Evolutionary conservation across 2,888 invertebrate genomes (phyloP).

Genomic region (Eurytoma adleriae): DNA sequence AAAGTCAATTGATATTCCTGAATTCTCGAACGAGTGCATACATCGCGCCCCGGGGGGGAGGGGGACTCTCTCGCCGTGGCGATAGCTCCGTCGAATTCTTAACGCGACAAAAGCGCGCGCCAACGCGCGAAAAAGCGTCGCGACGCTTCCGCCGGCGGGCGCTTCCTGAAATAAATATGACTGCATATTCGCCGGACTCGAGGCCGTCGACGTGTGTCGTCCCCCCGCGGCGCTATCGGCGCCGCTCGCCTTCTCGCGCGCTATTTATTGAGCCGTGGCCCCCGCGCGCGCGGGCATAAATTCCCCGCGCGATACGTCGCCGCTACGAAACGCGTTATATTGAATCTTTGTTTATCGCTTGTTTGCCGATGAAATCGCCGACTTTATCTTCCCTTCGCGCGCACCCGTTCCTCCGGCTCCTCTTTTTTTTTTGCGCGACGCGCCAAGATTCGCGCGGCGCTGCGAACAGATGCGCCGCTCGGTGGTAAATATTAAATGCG

Average conservation of each 20-base stretch:
- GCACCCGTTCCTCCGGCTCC: not conserved
- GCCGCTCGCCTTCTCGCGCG: not conserved
- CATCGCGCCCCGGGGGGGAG: too few relatives aligned
- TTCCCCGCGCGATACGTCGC: not conserved
- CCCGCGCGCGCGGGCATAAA: conserved; percentile 19
- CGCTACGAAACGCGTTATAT: conserved; percentile 25
- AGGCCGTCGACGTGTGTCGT: not conserved
- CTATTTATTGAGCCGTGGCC: conserved; percentile 32
- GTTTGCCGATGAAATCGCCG: conserved; percentile 17
- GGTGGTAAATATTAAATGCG: not conserved
- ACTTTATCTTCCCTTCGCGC: not conserved
- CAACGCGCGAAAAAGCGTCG: too few relatives aligned
- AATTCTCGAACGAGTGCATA: too few relatives aligned
- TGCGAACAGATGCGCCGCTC: not conserved
- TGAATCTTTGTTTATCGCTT: conserved; percentile 40
- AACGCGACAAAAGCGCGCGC: too few relatives aligned
- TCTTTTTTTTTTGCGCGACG: not conserved
- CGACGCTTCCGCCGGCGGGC: too few relatives aligned
- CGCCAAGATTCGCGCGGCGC: not conserved
- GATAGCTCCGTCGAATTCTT: too few relatives aligned
- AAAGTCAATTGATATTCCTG: too few relatives aligned
- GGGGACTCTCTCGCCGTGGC: too few relatives aligned
- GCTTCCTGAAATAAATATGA: conserved; percentile 28
- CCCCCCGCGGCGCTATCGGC: not conserved
- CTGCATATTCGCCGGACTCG: not conserved